Base-by-base conservation (phyloP, 2,113 vertebrate genomes). In the Pomatostomus ruficeps region DNA sequence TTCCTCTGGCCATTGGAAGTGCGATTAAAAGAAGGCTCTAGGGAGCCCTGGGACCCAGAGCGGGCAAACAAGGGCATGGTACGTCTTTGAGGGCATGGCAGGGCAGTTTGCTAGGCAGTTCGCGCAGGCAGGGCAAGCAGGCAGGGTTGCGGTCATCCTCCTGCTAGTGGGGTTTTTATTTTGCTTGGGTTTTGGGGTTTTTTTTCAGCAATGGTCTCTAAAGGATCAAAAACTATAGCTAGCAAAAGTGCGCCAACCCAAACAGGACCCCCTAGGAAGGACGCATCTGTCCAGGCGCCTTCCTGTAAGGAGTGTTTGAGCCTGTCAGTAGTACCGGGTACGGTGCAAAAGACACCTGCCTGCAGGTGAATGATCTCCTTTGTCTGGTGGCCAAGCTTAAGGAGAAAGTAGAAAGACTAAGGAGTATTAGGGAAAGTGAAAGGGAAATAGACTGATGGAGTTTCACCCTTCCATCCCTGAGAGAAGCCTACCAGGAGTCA, bases 1-100 rank as follows among this genome's bases (percentile, higher is more conserved):
- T 58, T 57, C 25, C 19, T 45, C 33, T 0, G 1, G 25, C 19
- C 24, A 12, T 45, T 2, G 4, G 15, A 48, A 28, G 9, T 14
- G 20, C 1, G 6, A 25, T 38, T 49, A 12, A 61, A 48, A 61
- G 73, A 38, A 38, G 28, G 35, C 28, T 48, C 16, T 49, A 25
- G 35, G 35, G 43, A 76, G 7, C 7, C 7, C 1, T 1, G 28
- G n/a, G n/a, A n/a, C n/a, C n/a, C n/a, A n/a, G n/a, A n/a, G n/a
- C n/a, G n/a, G n/a, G n/a, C 38, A 42, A 48, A 38, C 35, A 38
- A 6, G 15, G 12, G 15, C 29, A 33, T 38, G 12, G 7, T 16
- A 7, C 2, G 1, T 38, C 6, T 59, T 48, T 25, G 55, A 59
- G n/a, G 26, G 43, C 18, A 16, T 19, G 17, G 16, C 10, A 11